Base-by-base conservation (phyloP, 1,140 invertebrate species). In the Pteromalus puparum region DNA sequence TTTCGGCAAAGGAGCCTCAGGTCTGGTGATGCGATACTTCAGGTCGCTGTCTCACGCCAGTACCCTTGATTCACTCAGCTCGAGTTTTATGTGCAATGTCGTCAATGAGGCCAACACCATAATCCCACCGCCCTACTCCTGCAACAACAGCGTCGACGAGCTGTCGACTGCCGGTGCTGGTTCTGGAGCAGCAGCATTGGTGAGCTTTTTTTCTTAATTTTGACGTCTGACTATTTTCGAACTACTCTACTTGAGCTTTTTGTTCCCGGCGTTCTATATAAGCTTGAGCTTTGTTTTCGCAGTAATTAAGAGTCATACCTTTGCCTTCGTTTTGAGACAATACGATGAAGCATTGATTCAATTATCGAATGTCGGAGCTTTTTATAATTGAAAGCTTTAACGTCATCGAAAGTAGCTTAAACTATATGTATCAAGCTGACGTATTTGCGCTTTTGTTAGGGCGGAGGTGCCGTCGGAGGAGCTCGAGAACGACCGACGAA, bases 1-100 rank as follows among this genome's bases (percentile, higher is more conserved):
- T 84, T 86, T 83, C 28, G 95, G 95, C 48, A 96, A 95, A 88
- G 94, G 95, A 72, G 95, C 96, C 77, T 95, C 95, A 18, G 95
- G 96, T 87, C 96, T 97, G 53, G 97, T 97, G 94, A 96, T 97
- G 80, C 96, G 97, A 87, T 97, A 97, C 90, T 97, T 97, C 92
- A 94, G 96, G 81, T 96, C 96, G 48, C 87, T 97, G 85, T 97
- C 96, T 73, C 96, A 96, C 80, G 95, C 96, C 67, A 97, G 96
- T 92, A 97, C 96, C 77, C 94, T 96, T 83, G 96, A 97, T 91
- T 97, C 96, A 30, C 93, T 97, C 77, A 97, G 96, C 90, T 97
- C 96, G 82, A 97, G 96, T 93, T 97, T 96, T 91, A 95, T 97
- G 90, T 97, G 96, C 91, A 97, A 95, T 88, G 94, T 96, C 88